These are phyloP conservation scores for Etia nguti DNA, from an alignment of 2,113 vertebrate species.

Conservation along the genomic window DNA sequence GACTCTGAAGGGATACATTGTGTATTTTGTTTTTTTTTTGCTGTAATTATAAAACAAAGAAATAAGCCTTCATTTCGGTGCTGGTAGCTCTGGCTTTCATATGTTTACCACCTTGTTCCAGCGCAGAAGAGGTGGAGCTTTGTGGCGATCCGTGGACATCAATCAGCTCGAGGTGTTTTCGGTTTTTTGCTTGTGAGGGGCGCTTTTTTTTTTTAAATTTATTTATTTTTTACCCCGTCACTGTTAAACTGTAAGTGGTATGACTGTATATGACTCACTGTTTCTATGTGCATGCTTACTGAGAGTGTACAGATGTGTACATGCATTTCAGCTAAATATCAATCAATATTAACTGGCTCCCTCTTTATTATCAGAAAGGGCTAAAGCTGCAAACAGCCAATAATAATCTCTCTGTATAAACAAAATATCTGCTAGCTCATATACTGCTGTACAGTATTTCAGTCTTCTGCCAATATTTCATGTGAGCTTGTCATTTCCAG, in stretches of 20 bases:
- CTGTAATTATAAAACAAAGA: neutral
- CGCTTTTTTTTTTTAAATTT: neutral
- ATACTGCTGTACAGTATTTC: constrained; percentile 2
- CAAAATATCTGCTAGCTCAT: constrained; percentile 5
- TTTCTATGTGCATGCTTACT: constrained; percentile 68
- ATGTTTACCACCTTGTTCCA: neutral
- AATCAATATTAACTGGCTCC: neutral
- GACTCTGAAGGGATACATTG: neutral
- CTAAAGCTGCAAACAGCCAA: constrained; percentile 34
- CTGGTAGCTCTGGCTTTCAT: constrained; percentile 27
- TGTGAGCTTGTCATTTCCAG: neutral
- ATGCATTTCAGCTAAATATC: constrained; percentile 41
- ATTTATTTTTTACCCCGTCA: neutral
- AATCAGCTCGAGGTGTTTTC: neutral
- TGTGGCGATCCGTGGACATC: constrained; percentile 4
- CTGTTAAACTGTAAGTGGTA: constrained; percentile 6
- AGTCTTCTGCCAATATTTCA: neutral
- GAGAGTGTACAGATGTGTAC: constrained; percentile 52
- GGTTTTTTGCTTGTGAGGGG: neutral
- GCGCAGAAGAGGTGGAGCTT: constrained; percentile 3
- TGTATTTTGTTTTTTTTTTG: neutral
- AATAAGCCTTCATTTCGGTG: constrained; percentile 41
- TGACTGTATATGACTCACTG: constrained; percentile 39
- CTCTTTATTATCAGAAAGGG: constrained; percentile 26
- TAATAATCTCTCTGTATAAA: constrained; percentile 11